phyloP scores from a whole-genome alignment of 2,113 vertebrate species.

The Callaeas wilsoni region DNA sequence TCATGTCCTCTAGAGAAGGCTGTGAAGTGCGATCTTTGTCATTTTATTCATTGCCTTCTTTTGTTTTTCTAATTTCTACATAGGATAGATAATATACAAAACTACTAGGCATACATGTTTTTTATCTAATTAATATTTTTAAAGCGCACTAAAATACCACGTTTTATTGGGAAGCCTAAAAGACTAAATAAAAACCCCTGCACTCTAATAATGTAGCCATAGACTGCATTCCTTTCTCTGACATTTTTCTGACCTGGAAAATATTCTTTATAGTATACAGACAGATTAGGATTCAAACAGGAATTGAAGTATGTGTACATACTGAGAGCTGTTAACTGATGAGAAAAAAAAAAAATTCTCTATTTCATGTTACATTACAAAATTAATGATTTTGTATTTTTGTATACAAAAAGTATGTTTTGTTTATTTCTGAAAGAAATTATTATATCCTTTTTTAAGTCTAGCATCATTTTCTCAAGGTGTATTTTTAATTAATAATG shows the following conservation, averaged over 20 bases:
- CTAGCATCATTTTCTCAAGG: background rate
- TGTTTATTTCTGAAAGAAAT: background rate
- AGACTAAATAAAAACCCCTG: background rate
- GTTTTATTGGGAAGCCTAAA: background rate
- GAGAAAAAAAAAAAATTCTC: background rate
- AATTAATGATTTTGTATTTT: background rate
- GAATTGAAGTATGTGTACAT: background rate
- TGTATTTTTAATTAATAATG: background rate
- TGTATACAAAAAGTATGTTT: background rate
- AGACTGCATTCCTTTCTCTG: background rate
- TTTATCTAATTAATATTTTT: background rate
- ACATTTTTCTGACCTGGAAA: background rate
- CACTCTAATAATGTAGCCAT: background rate
- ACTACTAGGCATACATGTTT: background rate
- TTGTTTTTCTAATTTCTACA: background rate
- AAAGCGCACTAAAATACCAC: background rate
- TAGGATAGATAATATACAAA: background rate
- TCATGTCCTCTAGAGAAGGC: background rate
- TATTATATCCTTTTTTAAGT: background rate
- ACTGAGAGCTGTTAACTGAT: background rate
- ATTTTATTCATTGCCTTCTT: background rate
- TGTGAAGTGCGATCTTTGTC: accelerated
- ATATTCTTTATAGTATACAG: background rate
- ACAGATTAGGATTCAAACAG: background rate
- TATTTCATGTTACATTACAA: background rate